A percentile compares a stretch with the other conserved stretches of the same genome.
These are phyloP conservation scores for Halictus quadricinctus DNA, from an alignment of 2,888 invertebrate species.

Conservation along the genomic window DNA sequence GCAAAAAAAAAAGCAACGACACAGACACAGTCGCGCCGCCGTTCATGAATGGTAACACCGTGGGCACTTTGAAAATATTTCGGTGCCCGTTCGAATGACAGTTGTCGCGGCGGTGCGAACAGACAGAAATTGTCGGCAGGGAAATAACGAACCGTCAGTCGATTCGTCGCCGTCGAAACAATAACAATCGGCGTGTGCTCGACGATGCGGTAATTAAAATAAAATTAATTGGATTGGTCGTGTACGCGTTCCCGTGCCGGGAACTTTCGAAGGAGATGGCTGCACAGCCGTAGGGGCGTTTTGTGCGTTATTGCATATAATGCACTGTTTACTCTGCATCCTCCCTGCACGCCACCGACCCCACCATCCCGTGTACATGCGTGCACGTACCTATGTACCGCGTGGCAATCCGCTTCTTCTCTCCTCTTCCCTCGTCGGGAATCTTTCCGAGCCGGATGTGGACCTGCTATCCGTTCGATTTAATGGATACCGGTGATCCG, in stretches of 20 bases:
- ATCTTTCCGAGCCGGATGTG: constrained; percentile 15
- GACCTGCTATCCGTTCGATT: neutral
- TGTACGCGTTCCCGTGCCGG: constrained; percentile 59
- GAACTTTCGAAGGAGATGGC: constrained; percentile 70
- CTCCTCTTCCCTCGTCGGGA: constrained; percentile 50
- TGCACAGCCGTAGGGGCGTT: constrained; percentile 69
- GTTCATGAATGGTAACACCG: constrained; percentile 31
- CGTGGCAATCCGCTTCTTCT: constrained; percentile 64
- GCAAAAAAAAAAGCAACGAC: neutral
- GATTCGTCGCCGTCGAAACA: constrained; percentile 71
- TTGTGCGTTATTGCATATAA: constrained; percentile 75
- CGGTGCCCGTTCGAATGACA: constrained; percentile 16
- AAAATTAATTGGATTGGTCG: constrained; percentile 79
- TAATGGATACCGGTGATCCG: neutral
- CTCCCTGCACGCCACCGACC: constrained; percentile 46
- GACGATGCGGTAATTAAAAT: constrained; percentile 78
- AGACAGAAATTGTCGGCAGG: constrained; percentile 58
- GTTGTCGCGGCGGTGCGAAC: constrained; percentile 16
- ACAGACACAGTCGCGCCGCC: neutral
- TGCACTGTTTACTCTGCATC: constrained; percentile 74
- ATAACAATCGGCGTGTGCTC: constrained; percentile 73
- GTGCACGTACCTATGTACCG: constrained; percentile 2
- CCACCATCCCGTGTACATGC: constrained; percentile 2
- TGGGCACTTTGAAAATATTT: constrained; percentile 34
- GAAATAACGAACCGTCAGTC: constrained; percentile 65